Evolutionary conservation across 2,797 vertebrate species (phyloP).

Genomic region (Neosilurus hyrtlii): DNA sequence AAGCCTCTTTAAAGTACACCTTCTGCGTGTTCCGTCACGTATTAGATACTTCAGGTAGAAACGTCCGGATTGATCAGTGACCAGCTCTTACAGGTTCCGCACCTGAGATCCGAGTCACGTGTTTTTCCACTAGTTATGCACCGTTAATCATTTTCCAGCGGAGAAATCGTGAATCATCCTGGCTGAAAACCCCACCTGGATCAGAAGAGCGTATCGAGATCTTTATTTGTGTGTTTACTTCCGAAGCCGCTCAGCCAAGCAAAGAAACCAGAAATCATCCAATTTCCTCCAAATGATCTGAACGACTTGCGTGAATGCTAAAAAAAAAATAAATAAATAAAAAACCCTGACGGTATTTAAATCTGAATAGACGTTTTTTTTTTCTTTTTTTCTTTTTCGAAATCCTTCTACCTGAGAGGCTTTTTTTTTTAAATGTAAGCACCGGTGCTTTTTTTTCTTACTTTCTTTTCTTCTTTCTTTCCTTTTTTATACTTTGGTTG

Average conservation of each 20-base stretch:
- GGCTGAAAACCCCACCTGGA: slow-evolving; percentile 19
- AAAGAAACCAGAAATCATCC: slow-evolving; percentile 43
- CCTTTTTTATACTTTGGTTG: slow-evolving; percentile 18
- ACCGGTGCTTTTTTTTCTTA: background rate
- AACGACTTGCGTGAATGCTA: slow-evolving; percentile 19
- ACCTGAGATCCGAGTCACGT: background rate
- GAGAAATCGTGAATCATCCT: no score
- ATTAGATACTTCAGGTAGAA: slow-evolving; percentile 81
- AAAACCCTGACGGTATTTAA: slow-evolving; percentile 39
- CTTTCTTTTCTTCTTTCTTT: background rate
- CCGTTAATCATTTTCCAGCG: slow-evolving; percentile 6
- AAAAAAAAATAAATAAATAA: background rate
- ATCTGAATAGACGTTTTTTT: slow-evolving; percentile 41
- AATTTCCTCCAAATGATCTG: slow-evolving; percentile 38
- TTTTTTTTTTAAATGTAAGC: slow-evolving; percentile 23
- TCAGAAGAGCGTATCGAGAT: slow-evolving; percentile 3
- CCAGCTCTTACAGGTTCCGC: slow-evolving; percentile 6
- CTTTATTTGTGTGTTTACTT: slow-evolving; percentile 22
- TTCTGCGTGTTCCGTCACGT: slow-evolving; percentile 66
- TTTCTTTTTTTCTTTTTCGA: background rate
- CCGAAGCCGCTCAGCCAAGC: slow-evolving; percentile 8
- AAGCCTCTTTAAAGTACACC: background rate
- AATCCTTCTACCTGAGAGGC: slow-evolving; percentile 45
- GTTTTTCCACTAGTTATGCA: background rate
- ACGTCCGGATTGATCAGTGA: slow-evolving; percentile 64